Evolutionary conservation across 2,797 vertebrate genomes (phyloP), one percentile per base, ranked within the genome.

Genomic region (Pogonophryne albipinna): DNA sequence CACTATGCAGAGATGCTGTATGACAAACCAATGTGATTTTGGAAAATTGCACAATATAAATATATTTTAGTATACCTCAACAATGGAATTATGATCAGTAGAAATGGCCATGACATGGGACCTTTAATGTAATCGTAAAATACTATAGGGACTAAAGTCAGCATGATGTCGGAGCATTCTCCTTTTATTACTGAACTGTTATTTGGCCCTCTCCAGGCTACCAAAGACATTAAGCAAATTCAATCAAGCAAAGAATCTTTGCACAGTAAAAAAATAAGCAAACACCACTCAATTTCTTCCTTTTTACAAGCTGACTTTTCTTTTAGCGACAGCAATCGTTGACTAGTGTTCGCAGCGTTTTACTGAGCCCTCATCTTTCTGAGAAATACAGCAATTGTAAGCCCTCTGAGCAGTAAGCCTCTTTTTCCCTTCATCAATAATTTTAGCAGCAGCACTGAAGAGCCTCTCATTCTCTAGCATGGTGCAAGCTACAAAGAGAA

Each of bases 401-500:
- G 42, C 19, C 74, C 53, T 52, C 27, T 12, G 27, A 59, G 59
- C 31, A 16, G 63, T 15, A 31, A 79, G 71, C 49, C 62, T 65
- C 66, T 62, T 74, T 69, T 76, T 87, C 47, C 47, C 52, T 70
- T 80, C 78, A 71, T 86, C 70, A 71, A 69, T 77, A 76, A 76
- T 38, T 55, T 60, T 19, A 50, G 59, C 62, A 0, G 45, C 68
- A 50, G 76, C 53, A 23, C 14, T 47, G 50, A 81, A 50, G 60
- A 45, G 27, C 27, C 69, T 88, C 44, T 68, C 59, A 20, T 71
- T 73, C 77, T 75, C 59, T 67, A 55, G 63, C 46, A 57, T 51
- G 46, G 64, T 71, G 65, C 10, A 20, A 57, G 58, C 76, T 82
- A 83, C 86, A 88, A 85, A 87, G 80, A 79, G 68, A 88, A 86